Evolutionary conservation across 2,113 vertebrate species (phyloP).

Genomic region (Accipiter cooperii): DNA sequence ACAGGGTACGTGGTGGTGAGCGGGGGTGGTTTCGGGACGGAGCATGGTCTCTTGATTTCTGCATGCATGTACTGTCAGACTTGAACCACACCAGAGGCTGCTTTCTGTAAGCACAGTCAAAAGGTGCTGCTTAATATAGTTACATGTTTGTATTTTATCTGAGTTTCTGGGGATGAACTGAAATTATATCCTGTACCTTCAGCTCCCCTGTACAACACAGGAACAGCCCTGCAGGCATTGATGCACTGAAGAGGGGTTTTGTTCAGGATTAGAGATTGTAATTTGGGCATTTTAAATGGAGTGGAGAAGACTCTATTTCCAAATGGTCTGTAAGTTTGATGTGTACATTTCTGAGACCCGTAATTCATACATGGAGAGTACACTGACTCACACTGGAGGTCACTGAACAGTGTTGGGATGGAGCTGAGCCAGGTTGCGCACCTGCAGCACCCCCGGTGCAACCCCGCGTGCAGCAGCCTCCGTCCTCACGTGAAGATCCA

Average conservation of each 20-base stretch:
- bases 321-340: neutral
- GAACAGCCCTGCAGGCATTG: neutral
- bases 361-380: neutral
- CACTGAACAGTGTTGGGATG: rapidly evolving
- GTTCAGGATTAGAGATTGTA: no score
- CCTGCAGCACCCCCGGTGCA: neutral
- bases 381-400: neutral
- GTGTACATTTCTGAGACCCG: rapidly evolving
- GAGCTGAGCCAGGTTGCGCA: neutral
- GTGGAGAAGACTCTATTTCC: neutral
- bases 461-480: neutral
- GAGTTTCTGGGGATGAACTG: neutral
- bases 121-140: neutral
- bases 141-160: neutral
- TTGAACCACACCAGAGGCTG: neutral
- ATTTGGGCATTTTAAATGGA: neutral
- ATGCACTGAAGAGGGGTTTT: neutral
- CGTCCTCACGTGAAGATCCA: rapidly evolving
- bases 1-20: neutral
- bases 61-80: neutral
- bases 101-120: neutral
- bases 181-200: neutral
- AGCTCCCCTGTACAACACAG: neutral
- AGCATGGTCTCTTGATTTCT: neutral
- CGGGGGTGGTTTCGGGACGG: rapidly evolving